Base-by-base conservation (phyloP, 2,113 vertebrate species). In the Phyllopteryx taeniolatus region DNA sequence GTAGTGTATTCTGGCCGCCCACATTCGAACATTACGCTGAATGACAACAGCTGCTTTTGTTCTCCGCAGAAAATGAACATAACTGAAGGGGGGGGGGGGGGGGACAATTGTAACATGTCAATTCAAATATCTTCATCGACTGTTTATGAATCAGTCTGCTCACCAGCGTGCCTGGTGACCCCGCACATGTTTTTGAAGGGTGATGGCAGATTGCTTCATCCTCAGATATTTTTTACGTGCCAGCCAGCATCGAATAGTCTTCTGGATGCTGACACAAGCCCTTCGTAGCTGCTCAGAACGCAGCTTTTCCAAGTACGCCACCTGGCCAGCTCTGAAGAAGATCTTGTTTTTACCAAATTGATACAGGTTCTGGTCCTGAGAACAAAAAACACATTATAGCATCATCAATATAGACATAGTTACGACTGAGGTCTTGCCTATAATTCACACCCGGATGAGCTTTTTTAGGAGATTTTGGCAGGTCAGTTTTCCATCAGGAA, bases 261-360 rank as follows among this genome's bases (percentile, higher is more conserved):
- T 99, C 90, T 99, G 98, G 87, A 99, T 98, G 75, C 93, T 84
- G 81, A 98, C 95, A 76, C 97, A 99, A 67, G 96, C 95, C 31
- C 85, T 89, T 19, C 96, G 91, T 63, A 99, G 87, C 83, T 95
- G 97, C 84, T 98, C 96, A 2, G 96, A 95, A 70, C 97, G 95
- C 81, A 99, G 84, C 90, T 97, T 98, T 89, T 99, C 98, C 86
- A 99, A 87, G 86, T 96, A 98, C 57, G 98, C 98, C 82, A 99
- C 98, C 89, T 98, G 97, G 64, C 98, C 98, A 1, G 96, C 95
- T 68, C 96, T 94, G 91, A 99, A 99, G 92, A 99, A 99, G 88
- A 99, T 98, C 92, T 99, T 98, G 79, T 89, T 98, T 84, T 96
- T 98, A 70, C 98, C 97, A 92, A 97, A 98, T 85, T 98, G 95